Evolutionary conservation across 1,140 invertebrate genomes (phyloP).

Genomic region (Gryon sp.): DNA sequence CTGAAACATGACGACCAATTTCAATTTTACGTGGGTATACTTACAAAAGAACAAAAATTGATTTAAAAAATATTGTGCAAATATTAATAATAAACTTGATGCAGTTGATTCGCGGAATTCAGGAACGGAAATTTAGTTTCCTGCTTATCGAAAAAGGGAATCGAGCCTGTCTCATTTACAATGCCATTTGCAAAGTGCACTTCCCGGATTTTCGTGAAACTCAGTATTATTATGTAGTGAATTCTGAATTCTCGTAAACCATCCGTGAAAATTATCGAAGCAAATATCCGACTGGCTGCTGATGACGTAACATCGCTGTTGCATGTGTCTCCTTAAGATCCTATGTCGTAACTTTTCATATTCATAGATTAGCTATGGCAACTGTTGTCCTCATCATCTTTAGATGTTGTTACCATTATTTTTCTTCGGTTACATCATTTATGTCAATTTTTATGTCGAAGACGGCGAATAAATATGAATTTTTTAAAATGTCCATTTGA

Average conservation of each 20-base stretch:
- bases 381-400: neutral
- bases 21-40: no score
- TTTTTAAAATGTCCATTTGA: no score
- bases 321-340: slow-evolving; percentile 23
- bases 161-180: slow-evolving; percentile 50
- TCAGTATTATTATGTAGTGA: slow-evolving; percentile 52
- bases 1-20: no score
- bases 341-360: slow-evolving; percentile 19
- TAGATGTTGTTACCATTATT: neutral
- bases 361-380: slow-evolving; percentile 15
- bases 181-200: slow-evolving; percentile 57
- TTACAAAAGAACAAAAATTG: no score
- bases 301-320: slow-evolving; percentile 25
- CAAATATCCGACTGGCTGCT: slow-evolving; percentile 68
- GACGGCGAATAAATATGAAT: no score
- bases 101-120: neutral
- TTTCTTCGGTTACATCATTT: slow-evolving; percentile 5
- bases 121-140: slow-evolving; percentile 60
- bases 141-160: slow-evolving; percentile 64
- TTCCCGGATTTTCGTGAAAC: slow-evolving; percentile 66
- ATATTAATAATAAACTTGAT: neutral
- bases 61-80: no score
- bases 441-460: no score
- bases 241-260: slow-evolving; percentile 58
- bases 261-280: slow-evolving; percentile 75